A percentile compares a stretch with the other conserved stretches of the same genome.
Evolutionary conservation across 2,888 invertebrate genomes (phyloP).

Genomic region (Oxystoma pomonae): DNA sequence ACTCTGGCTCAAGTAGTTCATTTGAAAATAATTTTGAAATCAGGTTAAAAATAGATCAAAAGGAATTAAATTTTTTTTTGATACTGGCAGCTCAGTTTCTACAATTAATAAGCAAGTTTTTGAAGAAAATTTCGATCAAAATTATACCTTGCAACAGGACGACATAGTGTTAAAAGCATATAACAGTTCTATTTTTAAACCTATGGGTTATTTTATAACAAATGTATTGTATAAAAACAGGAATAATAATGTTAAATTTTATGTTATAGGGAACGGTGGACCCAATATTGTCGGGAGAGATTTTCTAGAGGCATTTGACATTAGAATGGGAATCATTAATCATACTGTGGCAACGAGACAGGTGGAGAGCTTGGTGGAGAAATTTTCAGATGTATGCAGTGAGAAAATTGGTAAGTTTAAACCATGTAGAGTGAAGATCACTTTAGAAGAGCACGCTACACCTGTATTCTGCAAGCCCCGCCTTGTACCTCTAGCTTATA

Average conservation of each 20-base stretch:
- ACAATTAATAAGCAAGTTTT: background rate
- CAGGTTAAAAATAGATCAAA: background rate
- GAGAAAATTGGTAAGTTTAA: slow-evolving; percentile 11
- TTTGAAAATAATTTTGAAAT: background rate
- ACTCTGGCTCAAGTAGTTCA: background rate
- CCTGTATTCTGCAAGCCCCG: slow-evolving; percentile 17
- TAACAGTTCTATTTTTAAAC: background rate
- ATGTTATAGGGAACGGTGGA: background rate
- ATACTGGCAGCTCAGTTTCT: background rate
- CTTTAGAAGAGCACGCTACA: slow-evolving; percentile 3
- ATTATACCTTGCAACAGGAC: background rate
- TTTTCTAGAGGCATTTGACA: slow-evolving; percentile 7
- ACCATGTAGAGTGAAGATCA: slow-evolving; percentile 7
- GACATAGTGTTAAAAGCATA: background rate
- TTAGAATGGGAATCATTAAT: background rate
- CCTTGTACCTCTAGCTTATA: slow-evolving; percentile 21
- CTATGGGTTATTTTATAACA: background rate
- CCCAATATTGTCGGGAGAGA: slow-evolving; percentile 12
- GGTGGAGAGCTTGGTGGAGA: background rate
- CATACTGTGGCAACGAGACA: background rate
- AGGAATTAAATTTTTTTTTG: background rate
- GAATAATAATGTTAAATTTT: background rate
- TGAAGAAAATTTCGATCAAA: background rate
- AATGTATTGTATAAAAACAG: background rate
- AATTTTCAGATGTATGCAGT: slow-evolving; percentile 6